A percentile compares a stretch with the other conserved stretches of the same genome.
phyloP scores from a whole-genome alignment of 53 echinoderm and acorn worm genomes.

The Stichopus horrens region DNA sequence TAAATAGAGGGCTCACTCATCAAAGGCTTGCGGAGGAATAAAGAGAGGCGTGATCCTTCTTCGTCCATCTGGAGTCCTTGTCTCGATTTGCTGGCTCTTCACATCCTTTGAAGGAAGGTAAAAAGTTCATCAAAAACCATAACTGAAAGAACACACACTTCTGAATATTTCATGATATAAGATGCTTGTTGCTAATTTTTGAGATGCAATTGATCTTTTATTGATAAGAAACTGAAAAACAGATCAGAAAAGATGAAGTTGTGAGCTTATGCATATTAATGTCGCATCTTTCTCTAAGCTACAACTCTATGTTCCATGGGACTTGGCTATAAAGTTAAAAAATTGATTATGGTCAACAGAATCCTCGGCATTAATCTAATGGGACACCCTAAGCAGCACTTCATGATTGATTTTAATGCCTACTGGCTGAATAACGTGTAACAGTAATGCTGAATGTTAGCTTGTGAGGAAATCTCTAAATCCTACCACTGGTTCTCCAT shows the following conservation, averaged over 20 bases:
- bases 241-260: not conserved
- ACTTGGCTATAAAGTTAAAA: too few relatives aligned
- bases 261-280: not conserved
- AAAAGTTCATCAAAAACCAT: not conserved
- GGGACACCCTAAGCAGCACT: too few relatives aligned
- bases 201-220: not conserved
- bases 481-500: conserved; percentile 79
- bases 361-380: too few relatives aligned
- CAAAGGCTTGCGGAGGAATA: conserved; percentile 75
- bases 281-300: too few relatives aligned
- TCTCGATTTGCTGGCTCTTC: conserved; percentile 93
- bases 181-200: not conserved
- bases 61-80: conserved; percentile 85
- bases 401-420: too few relatives aligned
- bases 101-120: conserved; percentile 64
- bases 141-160: not conserved
- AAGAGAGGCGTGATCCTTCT: conserved; percentile 92
- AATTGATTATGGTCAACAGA: too few relatives aligned
- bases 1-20: conserved; percentile 45
- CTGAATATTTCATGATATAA: not conserved
- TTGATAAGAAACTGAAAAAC: too few relatives aligned
- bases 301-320: too few relatives aligned
- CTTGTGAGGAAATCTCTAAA: too few relatives aligned
- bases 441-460: too few relatives aligned
- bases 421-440: too few relatives aligned